A percentile compares a stretch with the other conserved stretches of the same genome.
These are phyloP conservation scores for Linhomoeus sp. DNA, from an alignment of 2,888 invertebrate species.

Conservation along the genomic window DNA sequence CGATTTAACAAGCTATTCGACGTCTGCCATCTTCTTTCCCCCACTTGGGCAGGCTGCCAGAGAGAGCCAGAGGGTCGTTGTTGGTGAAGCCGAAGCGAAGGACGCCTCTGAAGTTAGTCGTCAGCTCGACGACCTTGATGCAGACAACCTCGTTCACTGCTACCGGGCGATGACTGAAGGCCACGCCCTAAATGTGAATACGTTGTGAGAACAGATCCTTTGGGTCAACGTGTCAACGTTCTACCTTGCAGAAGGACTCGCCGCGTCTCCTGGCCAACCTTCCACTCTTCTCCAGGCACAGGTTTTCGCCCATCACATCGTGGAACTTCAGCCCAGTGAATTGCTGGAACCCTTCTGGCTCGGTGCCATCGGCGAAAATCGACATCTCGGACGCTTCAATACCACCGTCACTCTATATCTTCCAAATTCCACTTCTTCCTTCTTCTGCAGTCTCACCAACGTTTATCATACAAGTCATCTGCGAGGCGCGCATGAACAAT, in stretches of 20 bases:
- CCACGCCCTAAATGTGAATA: conserved; percentile 28
- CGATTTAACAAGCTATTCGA: no score
- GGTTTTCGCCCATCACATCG: conserved; percentile 74
- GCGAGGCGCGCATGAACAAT: no score
- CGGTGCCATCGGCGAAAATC: conserved; percentile 4
- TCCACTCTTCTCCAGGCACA: conserved; percentile 60
- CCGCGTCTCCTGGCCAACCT: conserved; percentile 67
- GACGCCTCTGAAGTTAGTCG: conserved; percentile 68
- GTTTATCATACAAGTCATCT: no score
- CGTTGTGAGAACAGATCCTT: neutral
- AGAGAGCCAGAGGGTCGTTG: conserved; percentile 56
- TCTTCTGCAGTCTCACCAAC: no score
- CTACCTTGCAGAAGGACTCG: conserved; percentile 64
- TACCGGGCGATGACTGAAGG: conserved; percentile 64
- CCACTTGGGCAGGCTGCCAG: conserved; percentile 45
- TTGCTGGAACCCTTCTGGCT: neutral
- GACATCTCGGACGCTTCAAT: no score
- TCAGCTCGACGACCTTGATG: conserved; percentile 30
- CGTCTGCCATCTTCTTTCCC: no score
- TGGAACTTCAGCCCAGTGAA: conserved; percentile 33
- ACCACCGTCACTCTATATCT: no score
- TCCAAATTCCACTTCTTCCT: no score
- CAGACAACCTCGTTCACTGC: conserved; percentile 67
- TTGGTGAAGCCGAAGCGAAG: conserved; percentile 91
- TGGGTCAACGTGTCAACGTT: neutral